A percentile compares a stretch with the other conserved stretches of the same genome.
phyloP scores from a whole-genome alignment of 2,888 invertebrate genomes.

The Bugula neritina region DNA sequence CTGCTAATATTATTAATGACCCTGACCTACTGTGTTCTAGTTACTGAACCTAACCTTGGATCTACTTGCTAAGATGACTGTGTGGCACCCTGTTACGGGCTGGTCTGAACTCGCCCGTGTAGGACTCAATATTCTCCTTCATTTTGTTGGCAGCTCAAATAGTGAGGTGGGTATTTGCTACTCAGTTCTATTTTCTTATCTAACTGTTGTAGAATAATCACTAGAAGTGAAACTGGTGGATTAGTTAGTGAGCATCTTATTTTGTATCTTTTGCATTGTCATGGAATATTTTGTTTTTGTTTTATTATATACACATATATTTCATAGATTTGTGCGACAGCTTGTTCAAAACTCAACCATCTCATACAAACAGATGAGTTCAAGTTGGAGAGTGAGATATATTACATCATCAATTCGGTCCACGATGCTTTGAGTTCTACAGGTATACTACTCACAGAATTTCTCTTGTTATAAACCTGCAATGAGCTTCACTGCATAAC shows the following conservation, averaged over 20 bases:
- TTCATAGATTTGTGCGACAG: not conserved
- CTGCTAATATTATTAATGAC: too few relatives aligned
- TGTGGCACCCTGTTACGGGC: constrained; percentile 59
- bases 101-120: constrained; percentile 61
- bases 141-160: constrained; percentile 44
- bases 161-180: constrained; percentile 39
- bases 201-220: too few relatives aligned
- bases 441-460: not conserved
- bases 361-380: constrained; percentile 24
- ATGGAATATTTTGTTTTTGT: too few relatives aligned
- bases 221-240: too few relatives aligned
- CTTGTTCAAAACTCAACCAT: constrained; percentile 29
- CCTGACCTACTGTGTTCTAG: too few relatives aligned
- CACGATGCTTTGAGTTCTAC: not conserved
- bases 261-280: too few relatives aligned
- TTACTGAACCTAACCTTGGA: constrained; percentile 59
- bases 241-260: too few relatives aligned
- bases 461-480: too few relatives aligned
- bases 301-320: constrained; percentile 14
- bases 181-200: too few relatives aligned
- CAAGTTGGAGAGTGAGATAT: not conserved
- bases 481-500: too few relatives aligned
- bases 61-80: constrained; percentile 58
- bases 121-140: constrained; percentile 48
- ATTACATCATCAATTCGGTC: not conserved